Evolutionary conservation across 2,113 vertebrate species (phyloP), one percentile per base, ranked within the genome.

Genomic region (Australoheros scitulus): DNA sequence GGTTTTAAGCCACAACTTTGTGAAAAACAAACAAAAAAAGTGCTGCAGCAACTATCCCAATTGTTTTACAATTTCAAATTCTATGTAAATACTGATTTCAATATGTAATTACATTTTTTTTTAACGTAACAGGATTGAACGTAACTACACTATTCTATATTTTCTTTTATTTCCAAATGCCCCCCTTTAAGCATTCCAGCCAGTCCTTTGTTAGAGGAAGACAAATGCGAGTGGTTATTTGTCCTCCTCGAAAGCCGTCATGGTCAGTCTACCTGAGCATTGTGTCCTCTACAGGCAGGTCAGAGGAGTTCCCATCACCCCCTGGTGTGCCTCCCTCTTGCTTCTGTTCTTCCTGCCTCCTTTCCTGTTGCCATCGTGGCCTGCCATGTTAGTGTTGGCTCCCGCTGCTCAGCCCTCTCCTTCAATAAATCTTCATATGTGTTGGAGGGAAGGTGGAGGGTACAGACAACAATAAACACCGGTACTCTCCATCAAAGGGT

Each of bases 361-460:
- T 92, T 93, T 94, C 94, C 94, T 94, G 94, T 92, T 92, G 91
- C 91, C 83, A 88, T 87, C 85, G 76, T 80, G 87, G 88, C 92
- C 91, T 92, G 92, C 92, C 90, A 92, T 93, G 95, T 94, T 92
- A 91, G 91, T 85, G 83, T 80, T 74, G 94, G 85, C 90, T 88
- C 92, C 93, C 50, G 93, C 94, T 93, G 94, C 89, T 93, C 87
- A 81, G 89, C 84, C 87, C 91, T 84, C 92, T 86, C 86, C 89
- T 90, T 92, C 91, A 91, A 93, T 95, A 93, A 93, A 94, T 94
- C 94, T 95, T 95, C 93, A 94, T 94, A 94, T 93, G 92, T 93
- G 91, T 94, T 92, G 85, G 61, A 89, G 89, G 92, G 89, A 92
- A 95, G 94, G 95, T 95, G 87, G 90, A 89, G 92, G 92, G 88